Base-by-base conservation (phyloP, 1,140 invertebrate genomes). In the Zaprionus tsacasi region DNA sequence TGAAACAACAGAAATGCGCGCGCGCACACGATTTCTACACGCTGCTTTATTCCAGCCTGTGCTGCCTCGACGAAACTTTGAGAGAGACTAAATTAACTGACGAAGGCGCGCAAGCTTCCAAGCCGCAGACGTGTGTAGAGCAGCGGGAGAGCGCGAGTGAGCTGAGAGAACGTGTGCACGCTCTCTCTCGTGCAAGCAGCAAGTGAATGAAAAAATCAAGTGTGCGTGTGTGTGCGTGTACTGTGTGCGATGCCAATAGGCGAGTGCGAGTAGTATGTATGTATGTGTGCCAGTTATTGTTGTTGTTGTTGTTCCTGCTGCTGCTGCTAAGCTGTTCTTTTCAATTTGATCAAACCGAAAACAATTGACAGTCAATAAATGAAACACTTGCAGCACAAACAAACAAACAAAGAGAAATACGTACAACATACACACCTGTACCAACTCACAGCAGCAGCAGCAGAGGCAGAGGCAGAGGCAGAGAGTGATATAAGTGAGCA, bases 61-160 rank as follows among this genome's bases (percentile, higher is more conserved):
- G 40, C 61, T 88, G 70, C 73, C 85, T 67, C 80, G 64, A 82
- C 80, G 83, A 67, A 88, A 86, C 83, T 82, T 87, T 65, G 73
- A 75, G 78, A 70, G 70, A 80, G 85, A 88, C 70, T 74, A 66
- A 73, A 79, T 72, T 50, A 59, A 48, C 59, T 50, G 40, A 59
- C 63, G 27, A 43, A 40, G 57, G 61, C 48, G 57, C 48, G 35
- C 69, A 21, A 76, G 74, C 74, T 76, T 72, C 60, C 50, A 71
- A 72, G 69, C 63, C 74, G 50, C 72, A 72, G 69, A 52, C 69
- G 57, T 72, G 55, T 48, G 56, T 35, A 15, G 38, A 13, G 33
- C 13, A 33, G 27, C 5, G 15, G 45, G 30, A 60, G 68, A 45
- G 67, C 15, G 60, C n/a, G n/a, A 50, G 45, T 21, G 7, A 45